These are phyloP conservation scores for Eilema griseolum DNA, from an alignment of 2,888 invertebrate genomes.

Conservation along the genomic window DNA sequence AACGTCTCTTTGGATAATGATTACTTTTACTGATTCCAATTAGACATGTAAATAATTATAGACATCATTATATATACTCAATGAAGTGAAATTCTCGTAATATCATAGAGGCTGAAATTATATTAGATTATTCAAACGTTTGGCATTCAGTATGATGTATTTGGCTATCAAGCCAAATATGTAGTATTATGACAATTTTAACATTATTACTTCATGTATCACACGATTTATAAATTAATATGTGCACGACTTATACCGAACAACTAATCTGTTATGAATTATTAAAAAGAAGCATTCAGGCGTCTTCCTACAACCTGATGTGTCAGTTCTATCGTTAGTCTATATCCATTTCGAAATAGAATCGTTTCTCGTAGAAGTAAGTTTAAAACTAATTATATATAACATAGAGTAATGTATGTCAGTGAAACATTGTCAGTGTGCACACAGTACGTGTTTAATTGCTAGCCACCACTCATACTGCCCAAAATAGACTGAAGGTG, in stretches of 20 bases:
- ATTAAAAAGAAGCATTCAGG: background rate
- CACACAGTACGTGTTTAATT: slow-evolving; percentile 48
- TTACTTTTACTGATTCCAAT: slow-evolving; percentile 61
- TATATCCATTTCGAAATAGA: slow-evolving; percentile 47
- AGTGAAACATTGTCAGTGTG: slow-evolving; percentile 45
- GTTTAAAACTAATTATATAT: slow-evolving; percentile 43
- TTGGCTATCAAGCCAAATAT: slow-evolving; percentile 45
- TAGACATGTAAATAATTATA: slow-evolving; percentile 67
- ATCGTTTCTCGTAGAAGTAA: slow-evolving; percentile 55
- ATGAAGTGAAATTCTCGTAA: slow-evolving; percentile 70
- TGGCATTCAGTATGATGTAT: slow-evolving; percentile 68
- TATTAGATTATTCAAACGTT: slow-evolving; percentile 59
- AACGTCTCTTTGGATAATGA: slow-evolving; percentile 75
- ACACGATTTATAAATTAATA: slow-evolving; percentile 26
- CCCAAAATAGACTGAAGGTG: slow-evolving; percentile 84
- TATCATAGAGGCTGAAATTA: slow-evolving; percentile 64
- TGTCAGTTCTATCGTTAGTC: slow-evolving; percentile 31
- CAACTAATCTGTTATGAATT: slow-evolving; percentile 2
- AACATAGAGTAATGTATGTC: slow-evolving; percentile 57
- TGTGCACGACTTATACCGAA: slow-evolving; percentile 17
- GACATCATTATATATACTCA: slow-evolving; percentile 56
- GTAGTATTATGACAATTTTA: slow-evolving; percentile 31
- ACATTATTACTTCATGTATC: slow-evolving; percentile 26
- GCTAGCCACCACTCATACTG: slow-evolving; percentile 68
- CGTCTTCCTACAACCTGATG: background rate